Evolutionary conservation across 2,113 vertebrate genomes (phyloP).

Genomic region (Prunella himalayana): DNA sequence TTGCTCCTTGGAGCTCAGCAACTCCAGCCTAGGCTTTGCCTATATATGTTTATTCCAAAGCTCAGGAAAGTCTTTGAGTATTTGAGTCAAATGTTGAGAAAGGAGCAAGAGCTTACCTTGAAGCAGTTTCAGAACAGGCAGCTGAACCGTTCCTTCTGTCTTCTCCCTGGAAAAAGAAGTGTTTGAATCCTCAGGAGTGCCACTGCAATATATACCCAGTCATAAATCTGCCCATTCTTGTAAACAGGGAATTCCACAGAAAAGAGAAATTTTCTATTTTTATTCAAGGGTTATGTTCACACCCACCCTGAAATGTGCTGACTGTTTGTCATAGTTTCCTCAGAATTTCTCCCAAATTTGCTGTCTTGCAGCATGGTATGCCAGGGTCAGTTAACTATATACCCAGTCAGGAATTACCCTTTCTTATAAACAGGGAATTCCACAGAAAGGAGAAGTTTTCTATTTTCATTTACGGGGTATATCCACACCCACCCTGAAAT

Average conservation of each 20-base stretch:
- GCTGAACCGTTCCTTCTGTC: neutral
- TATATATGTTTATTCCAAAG: neutral
- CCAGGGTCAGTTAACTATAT: neutral
- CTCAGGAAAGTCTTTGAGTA: neutral
- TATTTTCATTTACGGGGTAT: rapidly evolving
- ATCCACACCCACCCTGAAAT: neutral
- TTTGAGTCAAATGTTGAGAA: neutral
- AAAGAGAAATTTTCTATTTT: neutral
- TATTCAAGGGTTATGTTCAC: rapidly evolving
- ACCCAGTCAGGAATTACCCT: too few relatives aligned
- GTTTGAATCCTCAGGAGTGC: neutral
- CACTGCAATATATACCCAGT: neutral
- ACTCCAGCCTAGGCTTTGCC: neutral
- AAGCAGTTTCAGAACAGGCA: neutral
- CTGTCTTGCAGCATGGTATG: neutral
- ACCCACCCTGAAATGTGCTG: neutral
- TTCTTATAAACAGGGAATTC: neutral
- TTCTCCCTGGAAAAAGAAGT: rapidly evolving
- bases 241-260: neutral
- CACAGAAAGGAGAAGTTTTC: neutral
- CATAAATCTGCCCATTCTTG: neutral
- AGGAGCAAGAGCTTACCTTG: neutral
- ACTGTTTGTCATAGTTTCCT: neutral
- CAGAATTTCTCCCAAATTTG: neutral
- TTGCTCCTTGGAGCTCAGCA: too few relatives aligned